A percentile compares a stretch with the other conserved stretches of the same genome.
These are phyloP conservation scores for Fragum fragum DNA, from an alignment of 2,888 invertebrate species.

Conservation along the genomic window DNA sequence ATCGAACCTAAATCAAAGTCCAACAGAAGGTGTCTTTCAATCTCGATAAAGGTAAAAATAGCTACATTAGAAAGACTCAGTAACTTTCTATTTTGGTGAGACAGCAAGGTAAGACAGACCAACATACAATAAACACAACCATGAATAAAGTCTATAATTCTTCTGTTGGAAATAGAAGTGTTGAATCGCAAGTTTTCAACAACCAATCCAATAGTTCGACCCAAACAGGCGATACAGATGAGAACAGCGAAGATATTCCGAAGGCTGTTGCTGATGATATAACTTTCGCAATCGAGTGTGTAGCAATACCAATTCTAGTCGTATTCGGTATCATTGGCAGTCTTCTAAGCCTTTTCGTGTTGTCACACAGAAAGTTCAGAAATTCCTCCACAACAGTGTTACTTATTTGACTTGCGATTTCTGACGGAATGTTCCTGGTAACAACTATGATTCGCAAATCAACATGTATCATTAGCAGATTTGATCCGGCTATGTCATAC, in stretches of 20 bases:
- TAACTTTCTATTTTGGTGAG: no score
- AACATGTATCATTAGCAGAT: conserved; percentile 42
- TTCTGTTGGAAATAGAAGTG: no score
- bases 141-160: no score
- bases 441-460: conserved; percentile 33
- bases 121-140: no score
- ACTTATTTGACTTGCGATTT: conserved; percentile 33
- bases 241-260: not conserved
- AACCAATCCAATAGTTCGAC: no score
- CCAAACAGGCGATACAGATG: no score
- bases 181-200: no score
- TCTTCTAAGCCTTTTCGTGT: conserved; percentile 36
- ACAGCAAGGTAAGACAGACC: no score
- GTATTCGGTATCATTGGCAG: conserved; percentile 42
- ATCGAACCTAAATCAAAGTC: no score
- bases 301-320: conserved; percentile 44
- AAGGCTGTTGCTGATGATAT: not conserved
- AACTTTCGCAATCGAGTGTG: conserved; percentile 36
- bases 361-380: conserved; percentile 25
- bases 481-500: conserved; percentile 34
- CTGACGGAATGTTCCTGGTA: conserved; percentile 38
- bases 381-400: conserved; percentile 23
- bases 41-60: no score
- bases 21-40: no score
- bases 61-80: no score